Evolutionary conservation across 2,888 invertebrate genomes (phyloP), one percentile per base, ranked within the genome.

Genomic region (Alloscopus bannaensis): DNA sequence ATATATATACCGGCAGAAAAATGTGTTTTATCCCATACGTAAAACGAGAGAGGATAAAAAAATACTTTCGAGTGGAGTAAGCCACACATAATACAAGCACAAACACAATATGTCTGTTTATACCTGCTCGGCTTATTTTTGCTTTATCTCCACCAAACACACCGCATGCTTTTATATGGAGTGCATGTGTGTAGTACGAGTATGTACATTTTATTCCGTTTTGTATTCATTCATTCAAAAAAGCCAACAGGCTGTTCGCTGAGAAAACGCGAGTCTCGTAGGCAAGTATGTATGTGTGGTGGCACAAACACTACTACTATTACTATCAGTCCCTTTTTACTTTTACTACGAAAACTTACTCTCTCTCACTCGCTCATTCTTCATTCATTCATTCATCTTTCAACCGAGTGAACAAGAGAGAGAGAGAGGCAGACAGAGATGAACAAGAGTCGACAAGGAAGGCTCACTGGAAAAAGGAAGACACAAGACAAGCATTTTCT

Each of bases 211-310:
- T 4, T n/a, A 8, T 42, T 60, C 40, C 71, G 65, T 66, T 57
- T 75, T 59, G 73, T n/a, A 66, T 82, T 82, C 82, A 80, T 82
- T 82, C 82, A 77, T 80, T 79, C 81, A 52, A 71, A 73, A 57
- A 79, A 73, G 26, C 68, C 52, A 68, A 70, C 75, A 75, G 66
- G 57, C 47, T 64, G 50, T 29, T 26, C n/a, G n/a, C n/a, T 36
- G 55, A 20, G 66, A 18, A n/a, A 40, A n/a, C 18, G 20, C 18
- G 50, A 3, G 50, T 42, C 42, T 2, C 36, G 66, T 18, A 40
- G 40, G 18, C n/a, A 13, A 47, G 65, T 28, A 36, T 45, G 42
- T 1, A 50, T 3, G 68, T 40, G n/a, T 36, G 24, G 68, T 57
- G 18, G 45, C 18, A 40, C 16, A 52, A 31, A 13, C n/a, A 40